A percentile compares a stretch with the other conserved stretches of the same genome.
These are phyloP conservation scores for Auanema freiburgensis DNA, from an alignment of 2,888 invertebrate species.

Conservation along the genomic window DNA sequence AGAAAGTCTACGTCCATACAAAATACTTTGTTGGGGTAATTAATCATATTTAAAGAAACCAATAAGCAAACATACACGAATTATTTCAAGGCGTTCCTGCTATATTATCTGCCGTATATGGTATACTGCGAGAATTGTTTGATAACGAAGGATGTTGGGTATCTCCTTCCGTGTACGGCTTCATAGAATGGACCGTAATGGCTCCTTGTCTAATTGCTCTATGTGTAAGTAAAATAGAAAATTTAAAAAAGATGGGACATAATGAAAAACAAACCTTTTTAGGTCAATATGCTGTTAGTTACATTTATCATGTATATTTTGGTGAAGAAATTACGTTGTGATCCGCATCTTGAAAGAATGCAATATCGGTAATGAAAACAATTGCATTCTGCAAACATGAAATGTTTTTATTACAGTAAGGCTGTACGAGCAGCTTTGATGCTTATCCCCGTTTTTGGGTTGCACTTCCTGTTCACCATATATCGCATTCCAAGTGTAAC, in stretches of 20 bases:
- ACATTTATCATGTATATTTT: constrained; percentile 65
- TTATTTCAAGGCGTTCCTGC: constrained; percentile 28
- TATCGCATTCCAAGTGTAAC: constrained; percentile 65
- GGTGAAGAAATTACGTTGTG: constrained; percentile 66
- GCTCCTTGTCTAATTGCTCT: constrained; percentile 65
- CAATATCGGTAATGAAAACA: constrained; percentile 66
- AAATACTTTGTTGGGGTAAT: constrained; percentile 68
- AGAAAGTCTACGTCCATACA: constrained; percentile 66
- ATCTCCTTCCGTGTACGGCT: constrained; percentile 26
- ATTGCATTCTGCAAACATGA: constrained; percentile 2
- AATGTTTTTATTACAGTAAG: constrained; percentile 64
- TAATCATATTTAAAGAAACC: not conserved
- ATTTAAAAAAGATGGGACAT: not conserved
- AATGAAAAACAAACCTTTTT: constrained; percentile 12
- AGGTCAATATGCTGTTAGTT: constrained; percentile 63
- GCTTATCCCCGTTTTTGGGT: constrained; percentile 68
- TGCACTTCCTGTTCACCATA: constrained; percentile 68
- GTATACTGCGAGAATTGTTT: constrained; percentile 57
- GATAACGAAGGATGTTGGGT: constrained; percentile 62
- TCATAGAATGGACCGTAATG: constrained; percentile 66
- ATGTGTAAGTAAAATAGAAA: constrained; percentile 49
- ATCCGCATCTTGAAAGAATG: constrained; percentile 67
- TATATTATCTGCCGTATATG: constrained; percentile 55
- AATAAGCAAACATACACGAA: not conserved
- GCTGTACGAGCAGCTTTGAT: constrained; percentile 68